Conservation (phyloP, 2,888 invertebrate genomes). For the Eristalis pertinax region DNA sequence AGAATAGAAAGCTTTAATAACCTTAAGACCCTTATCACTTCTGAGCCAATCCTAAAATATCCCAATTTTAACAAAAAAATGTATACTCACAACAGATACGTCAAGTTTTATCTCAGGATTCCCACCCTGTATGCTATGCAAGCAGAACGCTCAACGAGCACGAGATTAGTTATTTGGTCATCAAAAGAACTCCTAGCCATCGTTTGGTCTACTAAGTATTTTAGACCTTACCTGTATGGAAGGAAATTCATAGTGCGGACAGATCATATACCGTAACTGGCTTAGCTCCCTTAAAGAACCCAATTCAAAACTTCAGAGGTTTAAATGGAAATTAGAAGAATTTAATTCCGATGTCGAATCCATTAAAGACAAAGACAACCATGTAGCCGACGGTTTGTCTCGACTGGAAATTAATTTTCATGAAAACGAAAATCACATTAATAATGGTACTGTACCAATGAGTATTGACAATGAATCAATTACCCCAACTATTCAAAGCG, state of each 20-base stretch:
- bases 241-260: no score
- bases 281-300: not conserved
- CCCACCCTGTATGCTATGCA: constrained; percentile 57
- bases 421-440: not conserved
- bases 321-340: not conserved
- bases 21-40: no score
- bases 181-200: constrained; percentile 14
- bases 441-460: not conserved
- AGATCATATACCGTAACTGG: not conserved
- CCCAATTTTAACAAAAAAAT: not conserved
- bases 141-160: constrained; percentile 62
- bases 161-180: constrained; percentile 63
- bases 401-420: not conserved
- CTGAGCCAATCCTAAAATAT: no score
- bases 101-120: constrained; percentile 7
- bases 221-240: no score
- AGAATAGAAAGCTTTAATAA: no score
- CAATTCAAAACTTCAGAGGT: no score
- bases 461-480: not conserved
- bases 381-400: not conserved
- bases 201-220: not conserved
- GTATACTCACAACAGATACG: not conserved
- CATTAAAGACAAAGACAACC: not conserved
- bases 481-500: not conserved
- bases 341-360: not conserved